Conservation (phyloP, 2,888 invertebrate genomes). For the Dolichopus griseipennis region DNA sequence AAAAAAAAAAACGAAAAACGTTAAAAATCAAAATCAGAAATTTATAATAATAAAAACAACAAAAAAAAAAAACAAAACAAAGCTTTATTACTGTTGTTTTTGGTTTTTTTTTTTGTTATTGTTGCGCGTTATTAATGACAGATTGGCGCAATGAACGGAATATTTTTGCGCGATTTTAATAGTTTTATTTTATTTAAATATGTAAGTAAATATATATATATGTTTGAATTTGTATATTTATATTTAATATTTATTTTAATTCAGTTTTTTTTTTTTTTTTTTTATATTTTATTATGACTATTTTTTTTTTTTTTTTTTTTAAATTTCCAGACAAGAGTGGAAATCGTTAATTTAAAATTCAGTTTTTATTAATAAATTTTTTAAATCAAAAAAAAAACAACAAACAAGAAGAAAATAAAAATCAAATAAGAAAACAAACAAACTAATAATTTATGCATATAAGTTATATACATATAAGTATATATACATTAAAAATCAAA, state of each 20-base stretch:
- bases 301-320: neutral
- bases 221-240: neutral
- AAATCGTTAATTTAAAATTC: slow-evolving; percentile 6
- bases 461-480: no score
- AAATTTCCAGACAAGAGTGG: slow-evolving; percentile 4
- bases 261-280: no score
- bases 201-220: neutral
- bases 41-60: no score
- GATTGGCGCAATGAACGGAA: slow-evolving; percentile 1
- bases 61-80: neutral
- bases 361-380: neutral
- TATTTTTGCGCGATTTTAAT: neutral
- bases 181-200: neutral
- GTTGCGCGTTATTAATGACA: slow-evolving; percentile 1
- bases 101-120: neutral
- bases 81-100: neutral
- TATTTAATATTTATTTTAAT: no score
- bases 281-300: neutral
- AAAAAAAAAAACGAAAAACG: neutral
- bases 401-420: no score
- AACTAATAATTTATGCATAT: no score
- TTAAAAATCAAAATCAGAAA: no score
- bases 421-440: no score
- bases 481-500: no score
- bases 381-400: no score